These are phyloP conservation scores for Lasioglossum morio DNA, from an alignment of 2,888 invertebrate species.

Conservation along the genomic window DNA sequence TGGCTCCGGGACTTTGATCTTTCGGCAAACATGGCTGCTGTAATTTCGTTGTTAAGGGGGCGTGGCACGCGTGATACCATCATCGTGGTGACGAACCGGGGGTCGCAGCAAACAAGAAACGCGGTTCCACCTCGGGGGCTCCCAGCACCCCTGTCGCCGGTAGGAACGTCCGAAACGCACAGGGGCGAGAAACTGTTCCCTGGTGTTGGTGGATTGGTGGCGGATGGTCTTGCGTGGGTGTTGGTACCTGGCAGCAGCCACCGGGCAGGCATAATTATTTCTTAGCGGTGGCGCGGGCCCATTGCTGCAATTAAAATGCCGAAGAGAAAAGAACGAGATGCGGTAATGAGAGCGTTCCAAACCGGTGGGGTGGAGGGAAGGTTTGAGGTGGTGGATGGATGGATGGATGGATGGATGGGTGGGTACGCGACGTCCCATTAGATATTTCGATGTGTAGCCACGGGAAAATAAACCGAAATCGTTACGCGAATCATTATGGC, in stretches of 20 bases:
- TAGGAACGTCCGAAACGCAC: slow-evolving; percentile 31
- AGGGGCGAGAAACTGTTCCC: slow-evolving; percentile 12
- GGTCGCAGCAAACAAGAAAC: slow-evolving; percentile 64
- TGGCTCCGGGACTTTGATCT: slow-evolving; percentile 72
- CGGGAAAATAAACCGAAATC: slow-evolving; percentile 65
- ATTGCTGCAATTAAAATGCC: slow-evolving; percentile 74
- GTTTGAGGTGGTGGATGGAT: not conserved
- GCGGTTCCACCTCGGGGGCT: slow-evolving; percentile 58
- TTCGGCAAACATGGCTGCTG: slow-evolving; percentile 75
- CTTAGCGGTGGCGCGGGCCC: slow-evolving; percentile 69
- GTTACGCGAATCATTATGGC: slow-evolving; percentile 62
- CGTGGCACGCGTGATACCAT: slow-evolving; percentile 72
- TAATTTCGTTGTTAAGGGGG: slow-evolving; percentile 75
- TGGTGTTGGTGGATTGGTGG: slow-evolving; percentile 21
- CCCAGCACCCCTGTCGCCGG: slow-evolving; percentile 50
- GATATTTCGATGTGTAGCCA: slow-evolving; percentile 63
- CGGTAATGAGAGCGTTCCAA: slow-evolving; percentile 65
- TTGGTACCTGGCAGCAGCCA: slow-evolving; percentile 39
- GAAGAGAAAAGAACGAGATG: slow-evolving; percentile 66
- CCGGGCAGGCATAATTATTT: slow-evolving; percentile 71
- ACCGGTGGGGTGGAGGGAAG: not conserved
- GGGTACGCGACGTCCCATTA: slow-evolving; percentile 63
- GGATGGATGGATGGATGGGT: not conserved
- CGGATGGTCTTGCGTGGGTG: slow-evolving; percentile 27
- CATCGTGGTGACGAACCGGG: slow-evolving; percentile 60